Percentiles rank a stretch among this genome's conserved stretches.
These are phyloP conservation scores for Temnothorax rugatulus DNA, from an alignment of 2,888 invertebrate genomes.

Conservation along the genomic window DNA sequence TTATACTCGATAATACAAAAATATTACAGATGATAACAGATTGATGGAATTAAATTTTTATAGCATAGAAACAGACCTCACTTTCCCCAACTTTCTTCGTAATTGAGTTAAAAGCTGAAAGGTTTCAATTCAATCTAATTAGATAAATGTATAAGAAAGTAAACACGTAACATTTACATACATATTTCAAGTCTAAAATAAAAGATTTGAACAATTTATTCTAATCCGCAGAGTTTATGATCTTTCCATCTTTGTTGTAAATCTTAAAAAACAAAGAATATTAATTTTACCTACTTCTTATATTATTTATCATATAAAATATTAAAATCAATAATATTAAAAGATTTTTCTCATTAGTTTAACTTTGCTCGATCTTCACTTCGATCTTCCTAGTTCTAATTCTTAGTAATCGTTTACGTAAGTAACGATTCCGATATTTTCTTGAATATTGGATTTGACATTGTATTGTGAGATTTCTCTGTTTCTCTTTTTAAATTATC, in stretches of 20 bases:
- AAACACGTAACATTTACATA: neutral
- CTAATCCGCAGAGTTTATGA: neutral
- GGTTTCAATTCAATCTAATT: neutral
- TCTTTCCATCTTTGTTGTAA: neutral
- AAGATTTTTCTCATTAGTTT: neutral
- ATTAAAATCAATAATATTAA: neutral
- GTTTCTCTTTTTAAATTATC: neutral
- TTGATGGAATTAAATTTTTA: neutral
- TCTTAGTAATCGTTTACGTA: neutral
- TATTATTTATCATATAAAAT: neutral
- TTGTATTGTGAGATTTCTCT: neutral
- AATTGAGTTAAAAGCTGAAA: conserved; percentile 16
- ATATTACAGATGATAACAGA: neutral
- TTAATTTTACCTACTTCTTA: neutral
- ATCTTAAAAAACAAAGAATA: neutral
- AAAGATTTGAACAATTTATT: neutral
- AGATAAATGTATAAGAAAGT: neutral
- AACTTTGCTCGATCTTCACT: neutral
- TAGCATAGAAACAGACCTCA: neutral
- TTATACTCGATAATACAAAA: neutral
- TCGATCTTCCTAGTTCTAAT: neutral
- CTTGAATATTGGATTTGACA: neutral
- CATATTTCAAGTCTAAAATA: neutral
- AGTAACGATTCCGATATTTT: neutral
- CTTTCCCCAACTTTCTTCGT: conserved; percentile 12